Evolutionary conservation across 2,797 vertebrate species (phyloP).

Genomic region (Distichodus sexfasciatus): DNA sequence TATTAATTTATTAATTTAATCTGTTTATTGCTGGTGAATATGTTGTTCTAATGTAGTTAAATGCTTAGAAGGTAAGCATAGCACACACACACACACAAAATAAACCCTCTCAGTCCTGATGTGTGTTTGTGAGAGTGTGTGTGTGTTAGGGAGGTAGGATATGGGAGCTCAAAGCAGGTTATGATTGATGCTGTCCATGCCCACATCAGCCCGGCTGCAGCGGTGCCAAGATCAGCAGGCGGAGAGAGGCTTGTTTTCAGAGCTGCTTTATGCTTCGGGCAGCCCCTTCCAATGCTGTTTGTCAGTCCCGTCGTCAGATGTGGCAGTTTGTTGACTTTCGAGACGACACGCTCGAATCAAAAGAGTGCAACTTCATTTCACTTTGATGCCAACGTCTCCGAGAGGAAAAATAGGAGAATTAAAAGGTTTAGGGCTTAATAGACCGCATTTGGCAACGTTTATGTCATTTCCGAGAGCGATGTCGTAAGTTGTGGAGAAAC

Average conservation of each 20-base stretch:
- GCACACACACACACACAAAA: slow-evolving; percentile 45
- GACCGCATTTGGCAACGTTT: slow-evolving; percentile 69
- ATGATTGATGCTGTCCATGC: slow-evolving; percentile 55
- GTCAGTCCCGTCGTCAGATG: slow-evolving; percentile 28
- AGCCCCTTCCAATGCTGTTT: slow-evolving; percentile 36
- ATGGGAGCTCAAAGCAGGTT: slow-evolving; percentile 47
- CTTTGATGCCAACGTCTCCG: slow-evolving; percentile 7
- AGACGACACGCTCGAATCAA: slow-evolving; percentile 19
- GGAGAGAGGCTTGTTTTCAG: slow-evolving; percentile 36
- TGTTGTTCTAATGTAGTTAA: too few species aligned
- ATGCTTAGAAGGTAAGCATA: too few species aligned
- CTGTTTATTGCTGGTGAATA: too few species aligned
- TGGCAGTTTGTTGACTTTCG: slow-evolving; percentile 25
- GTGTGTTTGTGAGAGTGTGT: not conserved
- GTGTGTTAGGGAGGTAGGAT: slow-evolving; percentile 32
- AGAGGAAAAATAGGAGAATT: not conserved
- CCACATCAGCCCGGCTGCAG: slow-evolving; percentile 22
- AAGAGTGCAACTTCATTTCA: not conserved
- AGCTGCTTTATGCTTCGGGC: slow-evolving; percentile 23
- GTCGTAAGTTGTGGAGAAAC: slow-evolving; percentile 73
- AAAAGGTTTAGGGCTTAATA: slow-evolving; percentile 49
- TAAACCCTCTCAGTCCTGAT: not conserved
- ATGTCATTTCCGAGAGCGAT: slow-evolving; percentile 66
- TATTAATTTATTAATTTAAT: too few species aligned
- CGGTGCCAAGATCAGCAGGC: slow-evolving; percentile 47